phyloP scores from a whole-genome alignment of 1,140 invertebrate species.

The Linepithema humile region DNA sequence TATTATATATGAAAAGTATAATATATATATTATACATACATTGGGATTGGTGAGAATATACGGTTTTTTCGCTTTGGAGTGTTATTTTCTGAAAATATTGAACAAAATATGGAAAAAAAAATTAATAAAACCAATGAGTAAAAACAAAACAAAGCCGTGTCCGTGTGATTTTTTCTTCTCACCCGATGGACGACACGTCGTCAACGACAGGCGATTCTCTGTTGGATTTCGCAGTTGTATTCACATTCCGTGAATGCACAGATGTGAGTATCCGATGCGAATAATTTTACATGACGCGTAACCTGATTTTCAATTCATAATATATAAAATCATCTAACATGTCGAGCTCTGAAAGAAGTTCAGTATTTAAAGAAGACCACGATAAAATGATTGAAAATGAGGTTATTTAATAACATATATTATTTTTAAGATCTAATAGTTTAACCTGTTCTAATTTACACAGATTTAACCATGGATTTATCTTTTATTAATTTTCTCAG shows the following conservation, averaged over 20 bases:
- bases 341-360: background rate
- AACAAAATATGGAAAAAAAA: constrained; percentile 85
- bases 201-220: constrained; percentile 37
- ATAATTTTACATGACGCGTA: constrained; percentile 31
- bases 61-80: constrained; percentile 85
- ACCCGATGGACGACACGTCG: constrained; percentile 10
- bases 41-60: constrained; percentile 84
- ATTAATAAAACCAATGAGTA: constrained; percentile 84
- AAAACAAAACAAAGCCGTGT: constrained; percentile 61
- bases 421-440: background rate
- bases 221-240: constrained; percentile 38
- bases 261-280: constrained; percentile 29
- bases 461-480: background rate
- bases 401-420: background rate
- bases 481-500: background rate
- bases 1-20: constrained; percentile 82
- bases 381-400: background rate
- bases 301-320: constrained; percentile 26
- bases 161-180: constrained; percentile 48
- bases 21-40: constrained; percentile 83
- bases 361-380: background rate
- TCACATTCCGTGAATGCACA: constrained; percentile 23
- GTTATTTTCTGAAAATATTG: constrained; percentile 86
- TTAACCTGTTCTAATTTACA: background rate
- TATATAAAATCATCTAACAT: constrained; percentile 26